Evolutionary conservation across 64 coral and sea anemone genomes (phyloP).

Genomic region (Montipora efflorescens): DNA sequence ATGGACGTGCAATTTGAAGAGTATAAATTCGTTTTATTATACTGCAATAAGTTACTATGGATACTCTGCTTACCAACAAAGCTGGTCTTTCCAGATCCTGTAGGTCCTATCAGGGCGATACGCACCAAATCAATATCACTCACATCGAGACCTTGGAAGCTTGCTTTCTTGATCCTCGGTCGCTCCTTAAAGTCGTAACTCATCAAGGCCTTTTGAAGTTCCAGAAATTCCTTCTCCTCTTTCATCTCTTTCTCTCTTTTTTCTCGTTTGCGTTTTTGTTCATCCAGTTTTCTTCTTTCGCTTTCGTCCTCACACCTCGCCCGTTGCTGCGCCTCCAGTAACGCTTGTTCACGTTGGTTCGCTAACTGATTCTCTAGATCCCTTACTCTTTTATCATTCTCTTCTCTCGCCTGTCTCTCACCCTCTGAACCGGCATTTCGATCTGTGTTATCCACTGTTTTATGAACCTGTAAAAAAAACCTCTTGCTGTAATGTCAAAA

Average conservation of each 20-base stretch:
- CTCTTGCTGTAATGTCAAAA: too few relatives aligned
- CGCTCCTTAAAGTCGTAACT: constrained; percentile 32
- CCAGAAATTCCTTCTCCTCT: not conserved
- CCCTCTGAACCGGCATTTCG: constrained; percentile 3
- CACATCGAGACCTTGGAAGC: constrained; percentile 41
- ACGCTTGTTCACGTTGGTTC: not conserved
- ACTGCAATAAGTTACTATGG: not conserved
- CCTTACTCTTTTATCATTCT: constrained; percentile 5
- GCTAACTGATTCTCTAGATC: not conserved
- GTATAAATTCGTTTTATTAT: too few relatives aligned
- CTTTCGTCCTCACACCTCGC: not conserved
- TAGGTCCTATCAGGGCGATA: constrained; percentile 76
- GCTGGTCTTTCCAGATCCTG: constrained; percentile 84
- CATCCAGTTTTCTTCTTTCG: not conserved
- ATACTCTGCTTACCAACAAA: constrained; percentile 77
- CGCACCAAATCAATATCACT: constrained; percentile 74
- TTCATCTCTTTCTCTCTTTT: not conserved
- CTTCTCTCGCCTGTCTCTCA: constrained; percentile 19
- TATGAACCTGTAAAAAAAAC: constrained; percentile 8
- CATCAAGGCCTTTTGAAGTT: constrained; percentile 45
- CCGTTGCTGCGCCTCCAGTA: not conserved
- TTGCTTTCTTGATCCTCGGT: not conserved
- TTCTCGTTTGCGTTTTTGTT: not conserved
- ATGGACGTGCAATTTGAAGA: too few relatives aligned
- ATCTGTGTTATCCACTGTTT: constrained; percentile 56